Percentiles rank a stretch among this genome's conserved stretches.
These are phyloP conservation scores for Periphyllus acericola DNA, from an alignment of 2,888 invertebrate genomes.

Conservation along the genomic window DNA sequence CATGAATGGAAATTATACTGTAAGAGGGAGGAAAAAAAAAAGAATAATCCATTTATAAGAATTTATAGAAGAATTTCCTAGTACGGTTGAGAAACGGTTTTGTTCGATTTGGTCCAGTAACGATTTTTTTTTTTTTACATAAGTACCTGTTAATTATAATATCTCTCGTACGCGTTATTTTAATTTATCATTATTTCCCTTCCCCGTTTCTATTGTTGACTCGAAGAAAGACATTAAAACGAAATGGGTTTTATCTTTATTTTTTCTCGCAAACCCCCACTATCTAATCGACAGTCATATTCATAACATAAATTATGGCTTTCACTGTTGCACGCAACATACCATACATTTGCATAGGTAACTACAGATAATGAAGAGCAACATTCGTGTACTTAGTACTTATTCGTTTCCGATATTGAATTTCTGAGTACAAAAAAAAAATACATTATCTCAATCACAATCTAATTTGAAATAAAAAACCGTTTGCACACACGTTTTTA, in stretches of 20 bases:
- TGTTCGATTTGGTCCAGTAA: slow-evolving; percentile 25
- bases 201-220: slow-evolving; percentile 1
- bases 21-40: slow-evolving; percentile 37
- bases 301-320: slow-evolving; percentile 27
- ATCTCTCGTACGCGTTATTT: slow-evolving; percentile 20
- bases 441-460: slow-evolving; percentile 14
- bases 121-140: slow-evolving; percentile 28
- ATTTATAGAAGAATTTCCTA: slow-evolving; percentile 44
- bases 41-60: slow-evolving; percentile 33
- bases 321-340: slow-evolving; percentile 5
- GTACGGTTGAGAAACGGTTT: slow-evolving; percentile 13
- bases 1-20: slow-evolving; percentile 55
- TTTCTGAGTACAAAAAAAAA: slow-evolving; percentile 19
- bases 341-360: slow-evolving; percentile 18
- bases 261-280: not conserved
- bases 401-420: slow-evolving; percentile 39
- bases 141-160: slow-evolving; percentile 38
- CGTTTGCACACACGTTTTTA: not conserved
- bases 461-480: slow-evolving; percentile 30
- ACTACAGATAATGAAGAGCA: slow-evolving; percentile 13
- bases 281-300: not conserved
- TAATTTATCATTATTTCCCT: slow-evolving; percentile 30
- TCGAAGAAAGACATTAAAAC: slow-evolving; percentile 32
- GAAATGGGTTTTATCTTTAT: slow-evolving; percentile 21
- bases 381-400: slow-evolving; percentile 2